Evolutionary conservation across 2,797 vertebrate genomes (phyloP).

Genomic region (Myoxocephalus aenaeus): DNA sequence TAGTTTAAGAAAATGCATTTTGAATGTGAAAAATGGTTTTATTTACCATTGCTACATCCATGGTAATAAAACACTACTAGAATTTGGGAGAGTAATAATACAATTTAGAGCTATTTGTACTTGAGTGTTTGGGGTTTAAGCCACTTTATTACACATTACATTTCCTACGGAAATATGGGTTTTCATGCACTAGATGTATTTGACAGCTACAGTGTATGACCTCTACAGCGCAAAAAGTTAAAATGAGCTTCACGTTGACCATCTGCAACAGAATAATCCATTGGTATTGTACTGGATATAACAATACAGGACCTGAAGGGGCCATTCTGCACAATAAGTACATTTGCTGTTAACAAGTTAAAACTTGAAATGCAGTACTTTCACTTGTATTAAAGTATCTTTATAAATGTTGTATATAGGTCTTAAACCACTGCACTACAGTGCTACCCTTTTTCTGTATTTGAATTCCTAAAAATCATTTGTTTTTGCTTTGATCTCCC

Average conservation of each 20-base stretch:
- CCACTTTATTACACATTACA: neutral
- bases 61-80: neutral
- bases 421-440: neutral
- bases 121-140: neutral
- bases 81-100: neutral
- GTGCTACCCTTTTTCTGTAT: neutral
- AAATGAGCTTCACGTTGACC: neutral
- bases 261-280: neutral
- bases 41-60: neutral
- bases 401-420: neutral
- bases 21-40: slow-evolving; percentile 1
- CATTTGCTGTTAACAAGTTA: neutral
- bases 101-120: neutral
- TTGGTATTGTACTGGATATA: neutral
- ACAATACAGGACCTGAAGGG: neutral
- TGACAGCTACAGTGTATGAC: neutral
- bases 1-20: neutral
- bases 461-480: slow-evolving; percentile 37
- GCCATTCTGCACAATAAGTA: neutral
- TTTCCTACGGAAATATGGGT: neutral
- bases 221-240: neutral
- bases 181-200: neutral
- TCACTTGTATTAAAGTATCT: neutral
- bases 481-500: slow-evolving; percentile 67
- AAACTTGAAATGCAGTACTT: neutral